Evolutionary conservation across 1,140 invertebrate genomes (phyloP), one percentile per base, ranked within the genome.

Genomic region (Ruditapes philippinarum): DNA sequence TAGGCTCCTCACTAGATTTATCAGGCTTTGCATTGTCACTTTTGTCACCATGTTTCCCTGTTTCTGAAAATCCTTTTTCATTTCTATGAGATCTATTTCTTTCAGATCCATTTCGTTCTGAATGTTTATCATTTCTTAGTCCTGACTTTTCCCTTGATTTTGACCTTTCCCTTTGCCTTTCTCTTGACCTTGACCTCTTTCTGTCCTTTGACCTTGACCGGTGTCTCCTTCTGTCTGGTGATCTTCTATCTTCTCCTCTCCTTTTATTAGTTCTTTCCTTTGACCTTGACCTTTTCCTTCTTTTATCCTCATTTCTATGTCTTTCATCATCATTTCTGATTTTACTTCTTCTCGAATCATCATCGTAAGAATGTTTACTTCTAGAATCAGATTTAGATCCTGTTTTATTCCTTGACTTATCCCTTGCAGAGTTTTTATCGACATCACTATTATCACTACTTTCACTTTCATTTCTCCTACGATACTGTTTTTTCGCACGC

Each of bases 101-200:
- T 22, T 42, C 36, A 31, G 28, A 54, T 14, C 40, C 22, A 73
- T 54, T 28, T 68, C 57, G 79, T 9, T 42, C n/a, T 11, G 68
- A 73, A 73, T 40, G 17, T 73, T 51, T 76, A 76, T 76, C 73
- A 33, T 31, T 22, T 76, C 25, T 4, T 31, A 89, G 79, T 76
- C 31, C 65, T 38, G 76, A 89, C 76, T 76, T 65, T 89, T 83
- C 89, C 74, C 73, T 88, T 73, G 49, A n/a, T 42, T 73, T 38
- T 51, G 38, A 93, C 83, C 60, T 91, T 79, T 28, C 89, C 62
- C 42, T 91, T 31, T 22, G 5, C 40, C 85, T 92, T 83, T 49
- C 87, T 73, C 65, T 93, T 84, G 42, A 89, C 80, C 25, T 89
- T 80, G 60, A 82, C 73, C 60, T 80, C 17, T 22, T 84, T 11